phyloP scores from a whole-genome alignment of 1,140 invertebrate species.

The Bombus waltoni region DNA sequence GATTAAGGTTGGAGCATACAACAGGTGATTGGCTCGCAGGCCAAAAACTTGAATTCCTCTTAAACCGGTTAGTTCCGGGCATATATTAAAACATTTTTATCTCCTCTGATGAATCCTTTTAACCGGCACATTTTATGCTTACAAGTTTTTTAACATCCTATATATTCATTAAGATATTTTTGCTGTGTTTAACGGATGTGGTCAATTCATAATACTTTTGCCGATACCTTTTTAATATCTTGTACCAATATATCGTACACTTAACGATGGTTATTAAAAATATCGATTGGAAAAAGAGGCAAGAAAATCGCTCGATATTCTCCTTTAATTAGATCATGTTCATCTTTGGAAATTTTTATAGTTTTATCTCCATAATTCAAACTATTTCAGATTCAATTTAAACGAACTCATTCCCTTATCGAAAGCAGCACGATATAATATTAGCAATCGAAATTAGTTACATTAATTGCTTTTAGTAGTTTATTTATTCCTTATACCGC shows the following conservation, averaged over 20 bases:
- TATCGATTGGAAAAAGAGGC: not conserved
- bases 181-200: not conserved
- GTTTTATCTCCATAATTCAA: no score
- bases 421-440: not conserved
- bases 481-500: no score
- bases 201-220: not conserved
- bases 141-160: not conserved
- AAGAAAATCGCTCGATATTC: not conserved
- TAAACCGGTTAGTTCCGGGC: conserved; percentile 37
- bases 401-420: not conserved
- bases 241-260: not conserved
- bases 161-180: conserved; percentile 3
- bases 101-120: not conserved
- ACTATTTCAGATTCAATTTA: not conserved
- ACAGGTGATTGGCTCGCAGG: conserved; percentile 13
- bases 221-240: not conserved
- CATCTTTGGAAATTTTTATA: not conserved
- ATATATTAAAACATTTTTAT: conserved; percentile 20
- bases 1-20: not conserved
- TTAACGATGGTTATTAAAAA: conserved; percentile 16
- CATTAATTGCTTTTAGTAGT: no score
- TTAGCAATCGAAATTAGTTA: no score
- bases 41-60: conserved; percentile 20
- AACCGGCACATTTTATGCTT: not conserved
- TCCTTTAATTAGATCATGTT: not conserved